Conservation (phyloP, 1,140 invertebrate genomes). For the Ceratina calcarata region DNA sequence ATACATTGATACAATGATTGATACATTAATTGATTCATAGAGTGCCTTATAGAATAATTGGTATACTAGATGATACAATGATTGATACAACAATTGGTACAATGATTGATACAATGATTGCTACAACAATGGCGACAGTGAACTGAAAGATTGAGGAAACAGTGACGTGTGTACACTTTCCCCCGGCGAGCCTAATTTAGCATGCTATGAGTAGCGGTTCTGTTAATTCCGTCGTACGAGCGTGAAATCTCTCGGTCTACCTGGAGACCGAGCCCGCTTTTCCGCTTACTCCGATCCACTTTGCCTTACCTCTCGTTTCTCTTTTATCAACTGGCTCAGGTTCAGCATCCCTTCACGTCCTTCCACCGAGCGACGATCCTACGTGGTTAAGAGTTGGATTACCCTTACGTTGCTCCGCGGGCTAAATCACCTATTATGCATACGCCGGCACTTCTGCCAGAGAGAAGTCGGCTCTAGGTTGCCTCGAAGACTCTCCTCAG, state of each 20-base stretch:
- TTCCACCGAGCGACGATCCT: background rate
- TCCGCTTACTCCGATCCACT: background rate
- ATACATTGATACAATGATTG: too few species aligned
- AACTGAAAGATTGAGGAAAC: too few species aligned
- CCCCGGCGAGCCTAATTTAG: too few species aligned
- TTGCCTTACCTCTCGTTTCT: background rate
- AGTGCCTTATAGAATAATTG: too few species aligned
- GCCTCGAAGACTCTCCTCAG: constrained; percentile 43
- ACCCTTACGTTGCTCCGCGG: constrained; percentile 53
- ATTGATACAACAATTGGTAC: too few species aligned
- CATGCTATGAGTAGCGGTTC: too few species aligned
- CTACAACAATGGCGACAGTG: too few species aligned
- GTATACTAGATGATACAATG: too few species aligned
- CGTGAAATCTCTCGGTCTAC: constrained; percentile 11
- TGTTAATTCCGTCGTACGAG: background rate
- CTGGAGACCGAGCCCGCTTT: background rate
- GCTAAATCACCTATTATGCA: constrained; percentile 77
- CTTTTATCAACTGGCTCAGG: background rate
- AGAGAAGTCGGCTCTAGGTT: constrained; percentile 18
- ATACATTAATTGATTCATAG: too few species aligned
- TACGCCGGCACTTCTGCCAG: constrained; percentile 60
- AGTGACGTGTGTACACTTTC: too few species aligned
- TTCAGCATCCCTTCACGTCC: background rate
- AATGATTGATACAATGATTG: too few species aligned
- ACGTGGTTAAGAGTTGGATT: constrained; percentile 58